Percentiles rank a stretch among this genome's conserved stretches.
Conservation (phyloP, 2,888 invertebrate genomes). For the Podotricha telesiphe region DNA sequence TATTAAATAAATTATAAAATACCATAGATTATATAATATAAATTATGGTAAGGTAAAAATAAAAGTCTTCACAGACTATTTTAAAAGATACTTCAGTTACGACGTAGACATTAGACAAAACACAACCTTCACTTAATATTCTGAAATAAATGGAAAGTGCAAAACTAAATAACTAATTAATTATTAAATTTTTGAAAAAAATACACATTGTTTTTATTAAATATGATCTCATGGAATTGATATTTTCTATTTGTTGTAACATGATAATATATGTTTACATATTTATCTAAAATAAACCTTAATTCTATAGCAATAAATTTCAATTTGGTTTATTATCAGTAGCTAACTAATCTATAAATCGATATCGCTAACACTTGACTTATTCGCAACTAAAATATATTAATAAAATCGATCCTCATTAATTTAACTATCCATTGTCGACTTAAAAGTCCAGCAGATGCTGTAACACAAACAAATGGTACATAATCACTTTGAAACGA, state of each 20-base stretch:
- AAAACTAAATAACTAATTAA: too few species aligned
- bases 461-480: slow-evolving; percentile 1
- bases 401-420: slow-evolving; percentile 37
- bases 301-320: neutral
- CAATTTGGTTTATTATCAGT: neutral
- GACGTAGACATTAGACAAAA: too few species aligned
- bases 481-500: neutral
- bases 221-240: slow-evolving; percentile 32
- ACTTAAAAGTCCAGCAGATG: neutral
- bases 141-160: too few species aligned
- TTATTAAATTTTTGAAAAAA: too few species aligned
- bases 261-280: neutral
- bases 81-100: too few species aligned
- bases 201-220: slow-evolving; percentile 8
- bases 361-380: slow-evolving; percentile 27
- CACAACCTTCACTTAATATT: too few species aligned
- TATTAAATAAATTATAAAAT: too few species aligned
- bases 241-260: slow-evolving; percentile 19
- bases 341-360: slow-evolving; percentile 10
- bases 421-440: slow-evolving; percentile 44
- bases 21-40: too few species aligned
- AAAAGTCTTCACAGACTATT: too few species aligned
- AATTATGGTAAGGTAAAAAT: too few species aligned
- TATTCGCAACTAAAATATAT: slow-evolving; percentile 14
- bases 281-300: neutral